Conservation (phyloP, 2,797 vertebrate genomes). For the Liasis olivaceus region DNA sequence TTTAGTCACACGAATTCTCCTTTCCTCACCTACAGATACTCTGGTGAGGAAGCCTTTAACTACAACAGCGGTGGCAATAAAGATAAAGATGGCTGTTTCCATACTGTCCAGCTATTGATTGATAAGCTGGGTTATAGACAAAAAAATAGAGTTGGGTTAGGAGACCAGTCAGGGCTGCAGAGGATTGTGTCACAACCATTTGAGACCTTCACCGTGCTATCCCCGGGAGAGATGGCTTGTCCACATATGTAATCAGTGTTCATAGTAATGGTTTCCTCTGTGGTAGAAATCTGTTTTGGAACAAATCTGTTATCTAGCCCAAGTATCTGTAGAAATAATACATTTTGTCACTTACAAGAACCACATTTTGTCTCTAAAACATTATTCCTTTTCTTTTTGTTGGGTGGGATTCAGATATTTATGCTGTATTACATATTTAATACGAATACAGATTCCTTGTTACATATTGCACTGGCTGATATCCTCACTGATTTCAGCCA, state of each 20-base stretch:
- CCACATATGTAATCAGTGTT: background rate
- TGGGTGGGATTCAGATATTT: constrained; percentile 8
- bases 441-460: constrained; percentile 7
- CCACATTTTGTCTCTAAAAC: background rate
- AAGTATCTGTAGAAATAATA: background rate
- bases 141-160: background rate
- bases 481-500: background rate
- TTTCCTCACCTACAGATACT: background rate
- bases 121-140: background rate
- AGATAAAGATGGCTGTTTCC: background rate
- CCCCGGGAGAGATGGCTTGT: background rate
- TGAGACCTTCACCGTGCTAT: background rate
- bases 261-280: background rate
- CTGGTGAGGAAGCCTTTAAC: background rate
- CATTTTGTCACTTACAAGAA: constrained; percentile 5
- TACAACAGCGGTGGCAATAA: background rate
- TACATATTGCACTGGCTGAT: background rate
- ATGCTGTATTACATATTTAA: background rate
- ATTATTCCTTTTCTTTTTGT: constrained; percentile 10
- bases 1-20: background rate
- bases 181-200: background rate
- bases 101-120: background rate
- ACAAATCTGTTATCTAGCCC: background rate
- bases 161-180: background rate
- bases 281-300: background rate